Evolutionary conservation across 2,113 vertebrate species (phyloP).

Genomic region (Alectura lathami): DNA sequence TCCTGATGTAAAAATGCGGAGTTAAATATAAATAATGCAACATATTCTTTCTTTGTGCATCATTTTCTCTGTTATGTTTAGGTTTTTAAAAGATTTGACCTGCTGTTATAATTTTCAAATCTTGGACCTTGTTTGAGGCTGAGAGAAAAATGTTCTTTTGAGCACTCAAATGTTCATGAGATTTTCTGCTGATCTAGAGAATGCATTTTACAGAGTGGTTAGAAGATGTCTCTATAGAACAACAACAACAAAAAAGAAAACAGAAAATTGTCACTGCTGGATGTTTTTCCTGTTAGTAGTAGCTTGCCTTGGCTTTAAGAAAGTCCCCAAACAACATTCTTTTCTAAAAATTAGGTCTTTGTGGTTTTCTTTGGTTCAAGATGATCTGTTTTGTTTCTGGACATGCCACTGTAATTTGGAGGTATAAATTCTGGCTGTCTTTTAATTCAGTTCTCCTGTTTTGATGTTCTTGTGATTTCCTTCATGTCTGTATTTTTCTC

Average conservation of each 20-base stretch:
- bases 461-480: background rate
- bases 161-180: background rate
- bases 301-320: background rate
- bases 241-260: background rate
- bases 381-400: background rate
- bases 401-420: background rate
- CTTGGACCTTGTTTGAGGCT: background rate
- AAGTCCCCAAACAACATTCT: background rate
- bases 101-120: background rate
- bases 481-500: background rate
- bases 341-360: background rate
- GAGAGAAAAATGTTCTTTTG: background rate
- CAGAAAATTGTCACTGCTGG: background rate
- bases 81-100: background rate
- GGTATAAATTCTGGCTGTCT: background rate
- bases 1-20: background rate
- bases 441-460: background rate
- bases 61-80: background rate
- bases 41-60: background rate
- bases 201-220: background rate
- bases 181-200: background rate
- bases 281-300: background rate
- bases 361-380: background rate
- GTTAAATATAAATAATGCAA: background rate
- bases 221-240: background rate